Evolutionary conservation across 2,797 vertebrate species (phyloP).

Genomic region (Gouania willdenowi): DNA sequence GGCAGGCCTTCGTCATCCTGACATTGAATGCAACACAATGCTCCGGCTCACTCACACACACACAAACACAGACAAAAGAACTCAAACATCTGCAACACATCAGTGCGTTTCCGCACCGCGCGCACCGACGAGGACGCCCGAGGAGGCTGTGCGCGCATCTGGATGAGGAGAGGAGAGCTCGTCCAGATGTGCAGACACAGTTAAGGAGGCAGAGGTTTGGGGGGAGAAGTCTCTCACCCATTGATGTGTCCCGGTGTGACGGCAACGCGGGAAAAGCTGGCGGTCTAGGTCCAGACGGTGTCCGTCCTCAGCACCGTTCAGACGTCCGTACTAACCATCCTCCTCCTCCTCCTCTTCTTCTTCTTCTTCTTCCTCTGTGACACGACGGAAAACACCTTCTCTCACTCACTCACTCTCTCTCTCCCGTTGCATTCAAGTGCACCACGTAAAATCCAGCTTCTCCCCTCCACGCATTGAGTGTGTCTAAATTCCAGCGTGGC

Average conservation of each 20-base stretch:
- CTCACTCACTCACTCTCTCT: conserved; percentile 1
- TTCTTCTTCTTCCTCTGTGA: conserved; percentile 26
- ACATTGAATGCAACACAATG: conserved; percentile 5
- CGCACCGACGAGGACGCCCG: conserved; percentile 27
- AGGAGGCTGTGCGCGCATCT: conserved; percentile 52
- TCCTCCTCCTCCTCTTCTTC: conserved; percentile 60
- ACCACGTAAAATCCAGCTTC: conserved; percentile 26
- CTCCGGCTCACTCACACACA: conserved; percentile 11
- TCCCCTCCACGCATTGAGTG: background rate
- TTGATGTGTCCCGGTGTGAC: conserved; percentile 61
- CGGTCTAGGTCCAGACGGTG: conserved; percentile 16
- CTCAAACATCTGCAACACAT: conserved; percentile 78
- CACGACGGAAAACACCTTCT: conserved; percentile 45
- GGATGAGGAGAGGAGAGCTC: conserved; percentile 36
- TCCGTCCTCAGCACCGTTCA: conserved; percentile 38
- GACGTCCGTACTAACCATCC: conserved; percentile 66
- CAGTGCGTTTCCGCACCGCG: conserved; percentile 26
- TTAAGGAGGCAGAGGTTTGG: background rate
- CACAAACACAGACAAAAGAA: conserved; percentile 8
- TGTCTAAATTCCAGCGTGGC: background rate
- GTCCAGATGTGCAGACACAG: conserved; percentile 59
- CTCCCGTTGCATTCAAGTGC: conserved; percentile 40
- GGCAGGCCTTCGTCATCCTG: conserved; percentile 32
- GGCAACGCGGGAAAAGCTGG: conserved; percentile 23
- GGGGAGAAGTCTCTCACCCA: conserved; percentile 58